Percentiles rank a stretch among this genome's conserved stretches.
Evolutionary conservation across 2,888 invertebrate species (phyloP).

Genomic region (Malacosoma neustria): DNA sequence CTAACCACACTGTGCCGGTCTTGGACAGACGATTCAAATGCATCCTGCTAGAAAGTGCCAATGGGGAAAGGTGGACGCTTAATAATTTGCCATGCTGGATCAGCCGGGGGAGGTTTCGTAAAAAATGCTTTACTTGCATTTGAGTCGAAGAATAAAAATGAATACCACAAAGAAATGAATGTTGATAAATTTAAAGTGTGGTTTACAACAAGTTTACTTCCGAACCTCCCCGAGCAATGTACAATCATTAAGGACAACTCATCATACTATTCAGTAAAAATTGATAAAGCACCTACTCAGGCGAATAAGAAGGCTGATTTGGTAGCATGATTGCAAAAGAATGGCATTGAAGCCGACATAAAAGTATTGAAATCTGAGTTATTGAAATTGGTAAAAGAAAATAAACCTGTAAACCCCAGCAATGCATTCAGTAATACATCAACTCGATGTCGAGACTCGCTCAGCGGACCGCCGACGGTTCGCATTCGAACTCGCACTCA

Average conservation of each 20-base stretch:
- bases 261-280: neutral
- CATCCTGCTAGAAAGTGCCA: neutral
- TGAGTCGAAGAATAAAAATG: neutral
- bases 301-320: neutral
- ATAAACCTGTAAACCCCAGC: neutral
- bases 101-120: neutral
- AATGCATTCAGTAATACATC: too few relatives aligned
- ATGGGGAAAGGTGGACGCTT: neutral
- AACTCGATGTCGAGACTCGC: too few relatives aligned
- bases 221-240: neutral
- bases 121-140: neutral
- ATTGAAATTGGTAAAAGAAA: neutral
- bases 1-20: neutral
- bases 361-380: neutral
- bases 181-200: neutral
- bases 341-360: neutral
- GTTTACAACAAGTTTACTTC: neutral
- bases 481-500: too few relatives aligned
- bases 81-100: neutral
- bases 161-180: neutral
- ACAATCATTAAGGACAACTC: neutral
- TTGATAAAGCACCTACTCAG: neutral
- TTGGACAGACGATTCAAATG: neutral
- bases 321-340: neutral
- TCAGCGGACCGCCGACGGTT: too few relatives aligned